These are phyloP conservation scores for Hippoglossus hippoglossus DNA, from an alignment of 2,797 vertebrate species.

Conservation along the genomic window DNA sequence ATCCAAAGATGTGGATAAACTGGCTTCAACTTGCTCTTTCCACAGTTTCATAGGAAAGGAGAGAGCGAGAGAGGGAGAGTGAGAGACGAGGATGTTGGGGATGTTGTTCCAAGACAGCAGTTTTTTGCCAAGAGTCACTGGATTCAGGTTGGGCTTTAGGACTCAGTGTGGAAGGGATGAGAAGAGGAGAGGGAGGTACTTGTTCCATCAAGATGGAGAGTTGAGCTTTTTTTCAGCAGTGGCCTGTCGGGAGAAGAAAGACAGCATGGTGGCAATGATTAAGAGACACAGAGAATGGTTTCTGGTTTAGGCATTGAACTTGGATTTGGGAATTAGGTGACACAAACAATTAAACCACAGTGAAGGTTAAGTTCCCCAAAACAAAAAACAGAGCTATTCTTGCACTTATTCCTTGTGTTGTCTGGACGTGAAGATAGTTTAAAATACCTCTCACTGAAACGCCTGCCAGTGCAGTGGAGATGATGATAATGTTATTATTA, in stretches of 20 bases:
- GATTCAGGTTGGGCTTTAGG: conserved; percentile 61
- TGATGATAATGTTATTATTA: conserved; percentile 10
- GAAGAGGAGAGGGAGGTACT: conserved; percentile 38
- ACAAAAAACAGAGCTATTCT: conserved; percentile 10
- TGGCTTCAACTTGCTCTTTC: conserved; percentile 69
- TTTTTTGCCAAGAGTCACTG: conserved; percentile 62
- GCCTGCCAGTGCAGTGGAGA: conserved; percentile 3
- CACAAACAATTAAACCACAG: conserved; percentile 12
- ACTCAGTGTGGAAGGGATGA: conserved; percentile 56
- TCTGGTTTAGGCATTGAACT: conserved; percentile 9
- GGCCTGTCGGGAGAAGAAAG: conserved; percentile 56
- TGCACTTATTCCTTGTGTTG: neutral
- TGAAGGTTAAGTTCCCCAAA: conserved; percentile 20
- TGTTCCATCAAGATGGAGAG: conserved; percentile 58
- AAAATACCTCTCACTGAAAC: neutral
- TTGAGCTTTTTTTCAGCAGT: conserved; percentile 49
- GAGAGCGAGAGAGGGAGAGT: conserved; percentile 51
- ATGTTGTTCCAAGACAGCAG: conserved; percentile 62
- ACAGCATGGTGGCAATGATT: conserved; percentile 52
- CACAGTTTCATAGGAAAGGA: conserved; percentile 65
- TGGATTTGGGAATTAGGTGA: conserved; percentile 13
- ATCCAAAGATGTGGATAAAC: conserved; percentile 64
- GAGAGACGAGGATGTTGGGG: conserved; percentile 27
- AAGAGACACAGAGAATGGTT: conserved; percentile 37
- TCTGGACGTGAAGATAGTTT: conserved; percentile 13